Evolutionary conservation across 2,113 vertebrate genomes (phyloP), one percentile per base, ranked within the genome.

Genomic region (Herpetotheres cachinnans): DNA sequence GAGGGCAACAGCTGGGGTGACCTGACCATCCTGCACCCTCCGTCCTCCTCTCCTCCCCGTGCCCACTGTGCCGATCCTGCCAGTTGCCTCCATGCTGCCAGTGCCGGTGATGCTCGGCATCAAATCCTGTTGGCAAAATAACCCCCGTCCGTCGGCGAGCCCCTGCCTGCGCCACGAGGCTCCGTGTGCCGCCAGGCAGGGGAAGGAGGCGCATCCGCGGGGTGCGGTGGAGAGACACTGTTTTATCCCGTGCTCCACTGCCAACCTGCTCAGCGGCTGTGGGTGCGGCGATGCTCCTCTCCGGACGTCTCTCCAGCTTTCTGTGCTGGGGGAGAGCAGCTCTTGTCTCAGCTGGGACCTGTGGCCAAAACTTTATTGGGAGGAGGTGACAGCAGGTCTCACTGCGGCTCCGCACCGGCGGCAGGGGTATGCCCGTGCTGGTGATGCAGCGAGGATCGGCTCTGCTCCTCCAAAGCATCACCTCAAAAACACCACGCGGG

Each of bases 61-160:
- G 1, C 42, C 54, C 29, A 4, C 38, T 1, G 0, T 2, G 1
- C 49, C 1, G 1, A 21, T 26, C 59, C 62, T 38, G 26, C 63
- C n/a, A 6, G n/a, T 40, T 54, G 25, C 44, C 44, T 26, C 44
- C 4, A 0, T 7, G 34, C 52, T 54, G 13, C 18, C 2, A 7
- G 40, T 9, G 21, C 73, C 3, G 16, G 26, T 7, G 76, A 17
- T 69, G 67, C 56, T 7, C 5, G 4, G 44, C 47, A 38, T 7
- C 29, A 29, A 24, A 69, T 27, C 34, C 25, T 16, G 1, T 7
- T 7, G 54, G 36, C 0, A 38, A 50, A 50, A 46, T 1, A 13
- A 24, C 20, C 16, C 32, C 27, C 1, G 12, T 18, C 47, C 26
- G 2, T 16, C 0, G 6, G 52, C 1, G 18, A 73, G 13, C 16